These are phyloP conservation scores for Pyrrhia umbra DNA, from an alignment of 2,888 invertebrate genomes.

Conservation along the genomic window DNA sequence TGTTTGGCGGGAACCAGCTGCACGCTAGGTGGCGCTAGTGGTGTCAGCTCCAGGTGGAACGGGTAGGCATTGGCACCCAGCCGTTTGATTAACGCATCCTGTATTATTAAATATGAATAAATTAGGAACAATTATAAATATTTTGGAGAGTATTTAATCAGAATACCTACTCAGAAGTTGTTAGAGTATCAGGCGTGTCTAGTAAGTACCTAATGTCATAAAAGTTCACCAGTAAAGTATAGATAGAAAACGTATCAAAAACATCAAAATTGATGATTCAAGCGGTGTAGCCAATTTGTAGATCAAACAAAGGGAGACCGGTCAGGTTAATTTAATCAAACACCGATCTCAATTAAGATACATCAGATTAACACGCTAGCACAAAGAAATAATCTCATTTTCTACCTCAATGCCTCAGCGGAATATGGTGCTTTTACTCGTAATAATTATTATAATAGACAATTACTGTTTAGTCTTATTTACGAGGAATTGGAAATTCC, in stretches of 20 bases:
- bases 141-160: neutral
- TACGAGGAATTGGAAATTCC: too few relatives aligned
- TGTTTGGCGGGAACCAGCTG: slow-evolving; percentile 97
- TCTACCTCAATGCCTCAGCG: neutral
- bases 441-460: neutral
- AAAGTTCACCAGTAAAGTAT: neutral
- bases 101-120: slow-evolving; percentile 52
- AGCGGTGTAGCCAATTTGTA: slow-evolving; percentile 9
- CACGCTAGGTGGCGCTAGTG: slow-evolving; percentile 97
- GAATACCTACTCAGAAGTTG: neutral
- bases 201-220: neutral
- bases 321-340: slow-evolving; percentile 25
- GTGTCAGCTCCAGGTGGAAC: slow-evolving; percentile 94
- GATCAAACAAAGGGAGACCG: neutral
- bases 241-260: neutral
- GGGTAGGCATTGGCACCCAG: slow-evolving; percentile 95
- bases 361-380: slow-evolving; percentile 11
- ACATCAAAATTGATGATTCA: neutral
- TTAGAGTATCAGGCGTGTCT: too few relatives aligned
- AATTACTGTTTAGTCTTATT: neutral
- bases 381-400: slow-evolving; percentile 9
- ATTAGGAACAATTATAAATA: neutral
- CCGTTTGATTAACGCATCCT: slow-evolving; percentile 95
- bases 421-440: neutral
- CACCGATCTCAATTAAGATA: slow-evolving; percentile 28